phyloP scores from a whole-genome alignment of 2,797 vertebrate genomes.

The Myotis daubentonii region DNA sequence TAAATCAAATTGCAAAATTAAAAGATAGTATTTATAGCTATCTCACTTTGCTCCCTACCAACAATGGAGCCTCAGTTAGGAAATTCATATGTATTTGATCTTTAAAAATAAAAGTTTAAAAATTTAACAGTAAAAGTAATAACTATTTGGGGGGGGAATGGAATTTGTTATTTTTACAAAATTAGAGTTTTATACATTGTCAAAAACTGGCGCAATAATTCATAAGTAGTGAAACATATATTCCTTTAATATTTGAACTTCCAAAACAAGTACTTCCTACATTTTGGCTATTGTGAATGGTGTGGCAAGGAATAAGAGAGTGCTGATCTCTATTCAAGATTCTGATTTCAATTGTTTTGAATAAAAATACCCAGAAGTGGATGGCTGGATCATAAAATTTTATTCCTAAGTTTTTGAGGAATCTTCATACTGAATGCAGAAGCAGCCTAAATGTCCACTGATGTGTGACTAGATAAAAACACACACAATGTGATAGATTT shows the following conservation, averaged over 20 bases:
- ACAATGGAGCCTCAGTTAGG: neutral
- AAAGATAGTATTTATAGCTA: neutral
- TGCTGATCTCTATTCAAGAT: neutral
- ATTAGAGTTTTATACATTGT: neutral
- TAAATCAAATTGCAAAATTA: neutral
- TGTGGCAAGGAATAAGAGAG: neutral
- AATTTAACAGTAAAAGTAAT: neutral
- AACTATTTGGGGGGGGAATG: neutral
- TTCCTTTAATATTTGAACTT: neutral
- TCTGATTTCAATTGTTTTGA: neutral
- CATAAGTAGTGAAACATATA: neutral
- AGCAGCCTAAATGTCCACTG: neutral
- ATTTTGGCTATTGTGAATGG: neutral
- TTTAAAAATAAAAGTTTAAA: neutral
- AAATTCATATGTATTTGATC: neutral
- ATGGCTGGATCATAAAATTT: neutral
- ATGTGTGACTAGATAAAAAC: neutral
- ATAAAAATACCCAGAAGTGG: neutral
- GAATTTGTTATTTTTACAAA: slow-evolving; percentile 8
- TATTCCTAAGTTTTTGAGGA: neutral
- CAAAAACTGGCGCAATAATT: neutral
- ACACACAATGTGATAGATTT: neutral
- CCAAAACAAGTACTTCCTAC: neutral
- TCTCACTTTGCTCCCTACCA: neutral
- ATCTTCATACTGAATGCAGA: neutral